A percentile compares a stretch with the other conserved stretches of the same genome.
Conservation (phyloP, 2,113 vertebrate species). For the Chaenocephalus aceratus region DNA sequence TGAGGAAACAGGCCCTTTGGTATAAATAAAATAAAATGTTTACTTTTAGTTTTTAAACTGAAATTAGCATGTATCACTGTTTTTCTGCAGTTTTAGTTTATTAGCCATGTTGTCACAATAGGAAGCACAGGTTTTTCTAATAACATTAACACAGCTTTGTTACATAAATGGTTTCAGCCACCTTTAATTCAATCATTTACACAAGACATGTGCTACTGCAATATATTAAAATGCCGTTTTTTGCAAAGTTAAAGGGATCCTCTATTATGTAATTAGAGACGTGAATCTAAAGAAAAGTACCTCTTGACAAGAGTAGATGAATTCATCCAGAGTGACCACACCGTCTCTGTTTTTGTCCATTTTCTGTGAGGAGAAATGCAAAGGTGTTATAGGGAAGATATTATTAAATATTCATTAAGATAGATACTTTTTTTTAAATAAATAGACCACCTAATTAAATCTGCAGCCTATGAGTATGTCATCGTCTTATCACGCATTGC, state of each 20-base stretch:
- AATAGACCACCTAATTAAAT: background rate
- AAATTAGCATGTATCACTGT: background rate
- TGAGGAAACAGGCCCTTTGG: background rate
- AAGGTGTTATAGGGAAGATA: background rate
- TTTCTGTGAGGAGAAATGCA: constrained; percentile 86
- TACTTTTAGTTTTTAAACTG: background rate
- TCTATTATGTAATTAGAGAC: background rate
- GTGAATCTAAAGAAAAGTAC: constrained; percentile 77
- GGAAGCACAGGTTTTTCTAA: background rate
- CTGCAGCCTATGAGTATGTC: background rate
- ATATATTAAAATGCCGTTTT: background rate
- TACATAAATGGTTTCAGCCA: background rate
- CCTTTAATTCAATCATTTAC: background rate
- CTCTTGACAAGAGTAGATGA: constrained; percentile 97
- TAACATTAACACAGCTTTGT: background rate
- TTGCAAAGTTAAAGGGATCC: background rate
- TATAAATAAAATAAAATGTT: constrained; percentile 11
- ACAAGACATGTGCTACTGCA: background rate
- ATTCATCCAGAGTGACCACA: constrained; percentile 97
- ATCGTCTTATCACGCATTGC: background rate
- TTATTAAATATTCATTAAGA: background rate
- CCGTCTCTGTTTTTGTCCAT: constrained; percentile 99
- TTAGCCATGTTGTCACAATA: background rate
- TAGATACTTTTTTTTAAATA: background rate
- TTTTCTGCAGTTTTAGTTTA: background rate